These are phyloP conservation scores for Drosophila leontia DNA, from an alignment of 1,140 invertebrate genomes.

Conservation along the genomic window DNA sequence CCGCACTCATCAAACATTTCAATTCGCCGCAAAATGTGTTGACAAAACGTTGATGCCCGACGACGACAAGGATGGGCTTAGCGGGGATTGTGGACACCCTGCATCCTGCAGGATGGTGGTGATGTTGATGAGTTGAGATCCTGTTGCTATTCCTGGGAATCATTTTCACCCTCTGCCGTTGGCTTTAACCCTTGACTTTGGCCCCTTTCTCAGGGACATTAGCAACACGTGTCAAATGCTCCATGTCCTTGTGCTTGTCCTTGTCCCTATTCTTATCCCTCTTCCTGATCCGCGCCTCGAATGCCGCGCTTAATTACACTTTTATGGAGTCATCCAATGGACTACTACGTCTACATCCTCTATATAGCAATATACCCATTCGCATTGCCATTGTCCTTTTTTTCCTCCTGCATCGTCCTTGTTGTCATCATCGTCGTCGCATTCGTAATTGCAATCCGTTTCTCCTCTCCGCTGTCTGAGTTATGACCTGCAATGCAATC, in stretches of 20 bases:
- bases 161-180: background rate
- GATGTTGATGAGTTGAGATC: background rate
- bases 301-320: slow-evolving; percentile 73
- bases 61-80: slow-evolving; percentile 10
- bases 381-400: slow-evolving; percentile 24
- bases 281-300: slow-evolving; percentile 15
- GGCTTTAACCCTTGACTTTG: background rate
- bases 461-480: slow-evolving; percentile 65
- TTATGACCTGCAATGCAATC: slow-evolving; percentile 74
- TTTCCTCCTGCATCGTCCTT: background rate
- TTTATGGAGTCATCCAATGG: slow-evolving; percentile 65
- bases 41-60: slow-evolving; percentile 46
- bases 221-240: slow-evolving; percentile 76
- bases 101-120: background rate
- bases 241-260: slow-evolving; percentile 18
- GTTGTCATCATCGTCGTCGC: slow-evolving; percentile 2
- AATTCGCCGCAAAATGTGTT: slow-evolving; percentile 55
- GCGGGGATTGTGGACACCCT: slow-evolving; percentile 7
- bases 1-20: slow-evolving; percentile 49
- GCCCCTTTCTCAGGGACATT: slow-evolving; percentile 44
- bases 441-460: slow-evolving; percentile 62
- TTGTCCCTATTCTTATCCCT: slow-evolving; percentile 15
- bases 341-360: slow-evolving; percentile 12
- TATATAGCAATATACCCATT: slow-evolving; percentile 14
- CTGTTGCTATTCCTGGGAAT: background rate